phyloP scores from a whole-genome alignment of 2,113 vertebrate genomes.

The Syngnathus scovelli region DNA sequence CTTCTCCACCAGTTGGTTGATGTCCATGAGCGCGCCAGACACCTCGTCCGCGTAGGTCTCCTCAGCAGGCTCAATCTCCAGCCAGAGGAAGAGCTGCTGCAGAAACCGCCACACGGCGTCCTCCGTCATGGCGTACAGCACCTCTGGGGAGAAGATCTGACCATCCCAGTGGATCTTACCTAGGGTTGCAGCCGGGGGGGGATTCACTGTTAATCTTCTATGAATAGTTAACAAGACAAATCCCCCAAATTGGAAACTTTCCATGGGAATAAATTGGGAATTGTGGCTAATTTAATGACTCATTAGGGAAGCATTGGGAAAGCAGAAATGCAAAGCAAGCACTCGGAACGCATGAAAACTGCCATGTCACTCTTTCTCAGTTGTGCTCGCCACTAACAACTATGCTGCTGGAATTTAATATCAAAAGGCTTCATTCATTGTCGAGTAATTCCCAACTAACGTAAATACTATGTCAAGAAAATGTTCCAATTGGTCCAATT shows the following conservation, averaged over 20 bases:
- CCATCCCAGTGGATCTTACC: slow-evolving; percentile 4
- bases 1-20: slow-evolving; percentile 5
- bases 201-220: not conserved
- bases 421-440: no score
- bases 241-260: not conserved
- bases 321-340: no score
- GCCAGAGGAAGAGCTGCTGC: slow-evolving; percentile 10
- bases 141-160: slow-evolving; percentile 9
- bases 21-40: slow-evolving; percentile 3
- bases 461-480: no score
- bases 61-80: slow-evolving; percentile 4
- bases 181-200: not conserved
- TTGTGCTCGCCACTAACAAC: no score
- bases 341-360: not conserved
- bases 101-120: slow-evolving; percentile 4
- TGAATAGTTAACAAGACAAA: not conserved
- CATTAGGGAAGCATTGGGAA: no score
- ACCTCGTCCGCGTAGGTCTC: slow-evolving; percentile 4
- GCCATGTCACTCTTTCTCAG: no score
- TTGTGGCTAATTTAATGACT: not conserved
- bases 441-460: no score
- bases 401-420: no score
- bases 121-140: slow-evolving; percentile 8
- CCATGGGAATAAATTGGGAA: not conserved
- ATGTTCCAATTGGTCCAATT: no score